phyloP scores from a whole-genome alignment of 2,888 invertebrate species.

The Eumerus sabulonum region DNA sequence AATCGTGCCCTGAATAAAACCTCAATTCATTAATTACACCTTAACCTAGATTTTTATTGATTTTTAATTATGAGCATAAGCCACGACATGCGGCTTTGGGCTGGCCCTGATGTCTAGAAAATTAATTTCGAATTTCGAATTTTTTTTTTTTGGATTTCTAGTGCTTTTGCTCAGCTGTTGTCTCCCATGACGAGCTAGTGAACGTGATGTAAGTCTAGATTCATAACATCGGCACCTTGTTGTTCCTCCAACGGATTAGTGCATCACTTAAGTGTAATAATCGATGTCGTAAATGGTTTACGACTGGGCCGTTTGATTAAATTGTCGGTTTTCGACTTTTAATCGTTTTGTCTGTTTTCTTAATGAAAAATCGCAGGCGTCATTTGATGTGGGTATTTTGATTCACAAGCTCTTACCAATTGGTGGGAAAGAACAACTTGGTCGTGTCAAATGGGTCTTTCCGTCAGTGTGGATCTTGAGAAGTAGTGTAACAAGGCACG shows the following conservation, averaged over 20 bases:
- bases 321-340: too few species aligned
- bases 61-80: slow-evolving; percentile 28
- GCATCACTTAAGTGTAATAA: background rate
- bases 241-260: background rate
- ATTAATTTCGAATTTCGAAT: slow-evolving; percentile 27
- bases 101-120: slow-evolving; percentile 15
- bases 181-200: slow-evolving; percentile 28
- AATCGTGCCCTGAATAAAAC: slow-evolving; percentile 25
- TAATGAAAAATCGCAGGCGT: too few species aligned
- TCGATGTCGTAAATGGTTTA: too few species aligned
- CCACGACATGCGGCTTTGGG: slow-evolving; percentile 4
- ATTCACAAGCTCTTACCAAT: too few species aligned
- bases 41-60: slow-evolving; percentile 30
- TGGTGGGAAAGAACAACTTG: too few species aligned
- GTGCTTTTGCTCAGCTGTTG: slow-evolving; percentile 29
- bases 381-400: too few species aligned
- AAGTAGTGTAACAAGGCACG: too few species aligned
- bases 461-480: too few species aligned
- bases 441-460: too few species aligned
- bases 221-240: background rate
- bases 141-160: background rate
- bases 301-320: too few species aligned
- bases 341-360: too few species aligned
- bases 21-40: slow-evolving; percentile 31
- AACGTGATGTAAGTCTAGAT: background rate